phyloP scores from a whole-genome alignment of 2,113 vertebrate species.

The Limanda limanda region DNA sequence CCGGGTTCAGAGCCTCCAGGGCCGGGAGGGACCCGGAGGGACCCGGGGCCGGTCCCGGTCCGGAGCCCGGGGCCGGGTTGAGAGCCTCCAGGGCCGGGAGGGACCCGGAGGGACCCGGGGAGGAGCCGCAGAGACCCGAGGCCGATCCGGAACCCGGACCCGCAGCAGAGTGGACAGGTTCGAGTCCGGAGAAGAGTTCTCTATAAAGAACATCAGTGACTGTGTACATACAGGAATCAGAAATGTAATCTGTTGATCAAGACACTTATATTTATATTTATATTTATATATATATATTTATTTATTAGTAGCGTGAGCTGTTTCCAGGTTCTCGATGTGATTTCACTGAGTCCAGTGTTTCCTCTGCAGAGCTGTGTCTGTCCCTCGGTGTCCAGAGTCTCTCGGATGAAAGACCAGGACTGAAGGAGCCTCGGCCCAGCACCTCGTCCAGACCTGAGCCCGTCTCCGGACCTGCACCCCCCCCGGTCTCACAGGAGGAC shows the following conservation, averaged over 20 bases:
- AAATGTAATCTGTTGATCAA: too few relatives aligned
- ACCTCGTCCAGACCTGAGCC: slow-evolving; percentile 14
- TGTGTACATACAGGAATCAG: too few relatives aligned
- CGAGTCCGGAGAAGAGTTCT: slow-evolving; percentile 5
- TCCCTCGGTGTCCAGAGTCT: slow-evolving; percentile 11
- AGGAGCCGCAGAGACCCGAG: too few relatives aligned
- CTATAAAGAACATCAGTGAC: too few relatives aligned
- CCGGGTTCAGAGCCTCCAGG: slow-evolving; percentile 22
- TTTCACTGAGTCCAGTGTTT: not conserved
- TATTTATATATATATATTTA: too few relatives aligned
- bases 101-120: not conserved
- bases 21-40: not conserved
- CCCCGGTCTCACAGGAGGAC: not conserved
- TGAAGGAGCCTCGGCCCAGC: slow-evolving; percentile 23
- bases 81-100: not conserved
- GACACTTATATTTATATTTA: too few relatives aligned
- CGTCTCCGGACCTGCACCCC: not conserved
- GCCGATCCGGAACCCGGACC: not conserved
- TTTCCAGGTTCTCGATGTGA: too few relatives aligned
- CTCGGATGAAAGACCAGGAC: not conserved
- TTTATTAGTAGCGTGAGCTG: too few relatives aligned
- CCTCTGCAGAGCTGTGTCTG: slow-evolving; percentile 48
- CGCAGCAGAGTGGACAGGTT: not conserved
- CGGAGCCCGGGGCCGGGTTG: too few relatives aligned
- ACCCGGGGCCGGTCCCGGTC: not conserved